Evolutionary conservation across 1,140 invertebrate species (phyloP).

Genomic region (Calliopsis andreniformis): DNA sequence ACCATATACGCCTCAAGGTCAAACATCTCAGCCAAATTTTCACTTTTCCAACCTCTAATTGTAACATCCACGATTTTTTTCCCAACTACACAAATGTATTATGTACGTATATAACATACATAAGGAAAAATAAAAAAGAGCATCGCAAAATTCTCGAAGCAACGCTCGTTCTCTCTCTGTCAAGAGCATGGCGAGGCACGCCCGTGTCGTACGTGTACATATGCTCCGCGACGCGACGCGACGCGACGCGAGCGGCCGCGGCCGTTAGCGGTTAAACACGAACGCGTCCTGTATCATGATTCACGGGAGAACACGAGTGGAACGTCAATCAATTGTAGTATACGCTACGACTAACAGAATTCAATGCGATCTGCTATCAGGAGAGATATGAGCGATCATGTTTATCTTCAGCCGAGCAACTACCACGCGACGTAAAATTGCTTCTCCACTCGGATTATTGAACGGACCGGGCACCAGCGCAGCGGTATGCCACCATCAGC

Average conservation of each 20-base stretch:
- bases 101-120: no score
- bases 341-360: constrained; percentile 17
- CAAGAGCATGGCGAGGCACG: constrained; percentile 58
- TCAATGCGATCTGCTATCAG: constrained; percentile 15
- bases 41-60: no score
- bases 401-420: no score
- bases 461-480: background rate
- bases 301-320: constrained; percentile 57
- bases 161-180: constrained; percentile 32
- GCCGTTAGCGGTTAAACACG: constrained; percentile 63
- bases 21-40: no score
- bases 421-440: background rate
- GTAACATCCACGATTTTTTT: no score
- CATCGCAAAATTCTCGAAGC: constrained; percentile 6
- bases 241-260: background rate
- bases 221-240: constrained; percentile 30
- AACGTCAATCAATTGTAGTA: constrained; percentile 66
- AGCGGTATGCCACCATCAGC: no score
- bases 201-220: constrained; percentile 54
- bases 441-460: background rate
- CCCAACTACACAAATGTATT: no score
- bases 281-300: constrained; percentile 69
- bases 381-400: no score
- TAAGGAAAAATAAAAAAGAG: no score
- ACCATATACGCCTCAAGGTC: no score